These are phyloP conservation scores for Sorex maritimensis DNA, from an alignment of 2,797 vertebrate species.

Conservation along the genomic window DNA sequence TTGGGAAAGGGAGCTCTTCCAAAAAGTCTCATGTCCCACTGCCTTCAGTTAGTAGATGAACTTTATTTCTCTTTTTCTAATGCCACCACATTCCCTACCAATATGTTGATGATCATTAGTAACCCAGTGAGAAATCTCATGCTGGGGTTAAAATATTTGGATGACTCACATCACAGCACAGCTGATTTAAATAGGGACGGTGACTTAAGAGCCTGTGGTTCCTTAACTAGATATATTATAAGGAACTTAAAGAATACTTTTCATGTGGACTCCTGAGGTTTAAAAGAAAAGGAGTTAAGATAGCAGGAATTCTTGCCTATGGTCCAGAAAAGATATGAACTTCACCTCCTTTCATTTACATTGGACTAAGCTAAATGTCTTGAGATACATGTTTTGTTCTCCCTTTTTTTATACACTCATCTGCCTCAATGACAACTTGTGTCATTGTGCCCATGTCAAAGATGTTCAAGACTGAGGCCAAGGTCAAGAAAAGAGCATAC, in stretches of 20 bases:
- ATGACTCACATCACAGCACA: constrained; percentile 51
- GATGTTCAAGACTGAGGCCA: neutral
- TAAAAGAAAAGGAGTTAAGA: neutral
- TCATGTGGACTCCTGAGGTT: neutral
- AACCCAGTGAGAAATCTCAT: constrained; percentile 59
- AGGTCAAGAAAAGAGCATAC: neutral
- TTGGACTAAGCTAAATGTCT: neutral
- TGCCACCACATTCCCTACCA: neutral
- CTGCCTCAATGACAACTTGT: neutral
- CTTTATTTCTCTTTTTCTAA: constrained; percentile 23
- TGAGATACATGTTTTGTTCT: neutral
- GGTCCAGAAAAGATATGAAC: no score
- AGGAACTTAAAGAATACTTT: neutral
- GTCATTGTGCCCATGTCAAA: constrained; percentile 8
- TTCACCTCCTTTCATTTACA: neutral
- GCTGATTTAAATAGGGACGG: constrained; percentile 58
- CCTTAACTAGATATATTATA: constrained; percentile 56
- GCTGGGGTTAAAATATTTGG: constrained; percentile 59
- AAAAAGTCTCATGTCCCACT: neutral
- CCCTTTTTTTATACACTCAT: neutral
- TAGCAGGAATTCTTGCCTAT: neutral
- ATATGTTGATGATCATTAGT: constrained; percentile 61
- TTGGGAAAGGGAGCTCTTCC: neutral
- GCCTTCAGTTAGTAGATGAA: neutral
- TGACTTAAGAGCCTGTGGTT: constrained; percentile 37